Evolutionary conservation across 2,113 vertebrate species (phyloP), one percentile per base, ranked within the genome.

Genomic region (Cochlearius cochlearius): DNA sequence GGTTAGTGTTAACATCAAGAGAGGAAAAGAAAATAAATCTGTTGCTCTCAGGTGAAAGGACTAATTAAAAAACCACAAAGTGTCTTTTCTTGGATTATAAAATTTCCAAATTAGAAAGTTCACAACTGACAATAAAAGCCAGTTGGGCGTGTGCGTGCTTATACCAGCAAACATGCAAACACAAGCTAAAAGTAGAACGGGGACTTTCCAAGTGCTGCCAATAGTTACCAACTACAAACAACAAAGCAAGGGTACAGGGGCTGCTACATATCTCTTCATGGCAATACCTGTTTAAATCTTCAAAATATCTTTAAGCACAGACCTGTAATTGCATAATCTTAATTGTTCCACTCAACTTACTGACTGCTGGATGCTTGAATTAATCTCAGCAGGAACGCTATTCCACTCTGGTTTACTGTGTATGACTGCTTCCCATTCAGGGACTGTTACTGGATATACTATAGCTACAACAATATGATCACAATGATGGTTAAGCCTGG

Each of bases 181-280:
- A 55, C 9, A 15, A 56, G 9, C 62, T 55, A 7, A 25, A 83
- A 43, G n/a, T 5, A 12, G 45, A 62, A 69, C 1, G 0, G 27
- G 52, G 39, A 36, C 18, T 30, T 75, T 10, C 22, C 58, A 68
- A 38, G 38, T 7, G 30, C 30, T 80, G 58, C 36, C 74, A 63
- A 5, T 16, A 59, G 49, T 14, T 53, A 64, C 52, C 82, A 67
- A 32, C 41, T 32, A 27, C 23, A 53, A 71, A 30, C 43, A 71
- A 52, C 47, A 68, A 63, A 52, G 27, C 56, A 50, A 45, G 36
- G 41, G n/a, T 17, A 76, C 14, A 41, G 36, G 29, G 29, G 17
- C 25, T 77, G 41, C 16, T 19, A 11, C 0, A 0, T 1, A 15
- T 4, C 45, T 64, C 55, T 43, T 20, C 73, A 45, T 19, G 12